Conservation (phyloP, 2,797 vertebrate genomes). For the Gallinago nigripennis region DNA sequence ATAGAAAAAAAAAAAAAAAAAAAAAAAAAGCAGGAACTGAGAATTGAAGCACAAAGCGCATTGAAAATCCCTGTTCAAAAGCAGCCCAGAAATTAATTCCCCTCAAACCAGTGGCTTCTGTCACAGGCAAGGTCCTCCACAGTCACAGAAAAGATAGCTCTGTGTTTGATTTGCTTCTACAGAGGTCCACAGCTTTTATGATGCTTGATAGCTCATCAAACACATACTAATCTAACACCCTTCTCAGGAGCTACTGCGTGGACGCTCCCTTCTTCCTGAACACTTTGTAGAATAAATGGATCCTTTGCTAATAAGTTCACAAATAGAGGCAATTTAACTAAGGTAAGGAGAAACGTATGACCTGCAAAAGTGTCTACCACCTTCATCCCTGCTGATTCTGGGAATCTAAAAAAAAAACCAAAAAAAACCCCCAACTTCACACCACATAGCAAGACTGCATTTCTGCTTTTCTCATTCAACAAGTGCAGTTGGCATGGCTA, state of each 20-base stretch:
- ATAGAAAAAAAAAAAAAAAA: background rate
- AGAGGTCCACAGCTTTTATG: background rate
- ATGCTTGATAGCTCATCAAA: background rate
- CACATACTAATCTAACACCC: background rate
- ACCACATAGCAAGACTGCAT: fast-evolving
- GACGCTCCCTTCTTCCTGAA: background rate
- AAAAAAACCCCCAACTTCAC: background rate
- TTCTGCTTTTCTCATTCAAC: background rate
- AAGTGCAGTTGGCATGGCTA: background rate
- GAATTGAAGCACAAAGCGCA: background rate
- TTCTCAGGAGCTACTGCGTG: background rate
- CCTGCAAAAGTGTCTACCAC: background rate
- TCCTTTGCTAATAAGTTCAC: background rate
- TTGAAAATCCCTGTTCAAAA: background rate
- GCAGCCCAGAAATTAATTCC: background rate
- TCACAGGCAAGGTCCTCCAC: background rate
- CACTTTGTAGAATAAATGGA: background rate
- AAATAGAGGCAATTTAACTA: background rate
- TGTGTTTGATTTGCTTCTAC: background rate
- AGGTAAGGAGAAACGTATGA: background rate
- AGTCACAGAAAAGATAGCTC: background rate
- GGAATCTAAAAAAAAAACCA: background rate
- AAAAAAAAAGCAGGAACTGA: background rate
- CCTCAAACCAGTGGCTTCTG: background rate
- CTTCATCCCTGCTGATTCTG: background rate